phyloP scores from a whole-genome alignment of 1,140 invertebrate genomes.

The Drosophila athabasca region DNA sequence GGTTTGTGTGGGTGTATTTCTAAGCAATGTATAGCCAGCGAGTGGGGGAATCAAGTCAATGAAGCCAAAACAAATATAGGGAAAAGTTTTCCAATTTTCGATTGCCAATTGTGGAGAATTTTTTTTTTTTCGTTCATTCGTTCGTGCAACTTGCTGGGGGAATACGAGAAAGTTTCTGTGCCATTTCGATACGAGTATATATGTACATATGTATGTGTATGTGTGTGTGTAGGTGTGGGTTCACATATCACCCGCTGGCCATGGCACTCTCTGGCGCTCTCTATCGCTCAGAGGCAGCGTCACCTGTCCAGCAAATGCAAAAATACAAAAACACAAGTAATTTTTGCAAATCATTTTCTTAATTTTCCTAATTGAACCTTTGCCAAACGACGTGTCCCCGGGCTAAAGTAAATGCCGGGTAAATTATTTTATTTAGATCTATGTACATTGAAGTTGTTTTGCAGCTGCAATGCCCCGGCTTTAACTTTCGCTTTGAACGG shows the following conservation, averaged over 20 bases:
- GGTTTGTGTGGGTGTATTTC: constrained; percentile 11
- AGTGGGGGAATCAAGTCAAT: constrained; percentile 66
- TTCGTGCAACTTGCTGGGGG: constrained; percentile 63
- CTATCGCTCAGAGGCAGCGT: too few relatives aligned
- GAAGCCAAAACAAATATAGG: constrained; percentile 82
- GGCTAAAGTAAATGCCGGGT: constrained; percentile 39
- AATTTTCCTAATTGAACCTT: constrained; percentile 28
- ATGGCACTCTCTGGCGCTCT: not conserved
- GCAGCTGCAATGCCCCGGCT: constrained; percentile 25
- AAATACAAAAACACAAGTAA: constrained; percentile 15
- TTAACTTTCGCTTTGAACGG: constrained; percentile 78
- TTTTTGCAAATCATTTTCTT: constrained; percentile 31
- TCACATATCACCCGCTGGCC: constrained; percentile 6
- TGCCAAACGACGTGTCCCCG: constrained; percentile 4
- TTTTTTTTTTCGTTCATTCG: constrained; percentile 38
- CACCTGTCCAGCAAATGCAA: constrained; percentile 16
- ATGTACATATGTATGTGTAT: constrained; percentile 17
- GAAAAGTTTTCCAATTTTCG: constrained; percentile 82
- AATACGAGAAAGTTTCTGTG: constrained; percentile 72
- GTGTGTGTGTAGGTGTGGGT: constrained; percentile 27
- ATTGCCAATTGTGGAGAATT: constrained; percentile 78
- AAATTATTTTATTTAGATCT: constrained; percentile 32
- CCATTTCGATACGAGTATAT: constrained; percentile 59
- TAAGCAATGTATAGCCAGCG: constrained; percentile 24
- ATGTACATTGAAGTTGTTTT: constrained; percentile 26